Evolutionary conservation across 2,113 vertebrate species (phyloP).

Genomic region (Chloropsis cyanopogon): DNA sequence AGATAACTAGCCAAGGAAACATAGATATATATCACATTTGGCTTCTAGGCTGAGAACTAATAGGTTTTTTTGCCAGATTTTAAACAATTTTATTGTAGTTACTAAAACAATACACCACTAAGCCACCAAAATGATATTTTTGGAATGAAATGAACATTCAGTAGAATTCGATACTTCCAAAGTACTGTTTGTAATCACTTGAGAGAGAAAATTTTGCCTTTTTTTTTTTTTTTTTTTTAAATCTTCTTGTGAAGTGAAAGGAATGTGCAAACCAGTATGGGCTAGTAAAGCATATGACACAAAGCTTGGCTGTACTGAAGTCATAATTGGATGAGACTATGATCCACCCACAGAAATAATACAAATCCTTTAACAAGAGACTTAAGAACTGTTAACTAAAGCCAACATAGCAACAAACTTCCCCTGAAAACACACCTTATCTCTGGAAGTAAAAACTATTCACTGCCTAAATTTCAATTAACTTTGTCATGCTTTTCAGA

Average conservation of each 20-base stretch:
- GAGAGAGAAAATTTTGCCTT: background rate
- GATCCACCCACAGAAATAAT: slow-evolving; percentile 70
- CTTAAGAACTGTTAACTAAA: slow-evolving; percentile 60
- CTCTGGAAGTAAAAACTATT: slow-evolving; percentile 55
- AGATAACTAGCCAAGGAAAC: background rate
- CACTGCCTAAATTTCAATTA: slow-evolving; percentile 54
- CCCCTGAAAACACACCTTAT: slow-evolving; percentile 58
- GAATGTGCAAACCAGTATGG: slow-evolving; percentile 61
- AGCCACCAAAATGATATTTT: slow-evolving; percentile 40
- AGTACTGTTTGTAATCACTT: slow-evolving; percentile 13
- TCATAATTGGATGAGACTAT: slow-evolving; percentile 65
- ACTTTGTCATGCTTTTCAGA: slow-evolving; percentile 55
- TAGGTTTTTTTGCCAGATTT: slow-evolving; percentile 4
- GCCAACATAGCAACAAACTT: slow-evolving; percentile 63
- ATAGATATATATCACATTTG: background rate
- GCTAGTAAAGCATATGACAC: slow-evolving; percentile 66
- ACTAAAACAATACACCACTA: slow-evolving; percentile 14
- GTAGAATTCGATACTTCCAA: slow-evolving; percentile 47
- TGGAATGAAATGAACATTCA: slow-evolving; percentile 7
- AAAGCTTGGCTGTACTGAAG: slow-evolving; percentile 63
- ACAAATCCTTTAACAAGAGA: slow-evolving; percentile 69
- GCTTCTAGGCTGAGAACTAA: background rate
- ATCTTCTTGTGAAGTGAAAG: slow-evolving; percentile 39
- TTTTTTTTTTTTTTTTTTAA: background rate
- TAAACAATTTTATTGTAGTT: slow-evolving; percentile 12